Evolutionary conservation across 2,113 vertebrate genomes (phyloP).

Genomic region (Herpetotheres cachinnans): DNA sequence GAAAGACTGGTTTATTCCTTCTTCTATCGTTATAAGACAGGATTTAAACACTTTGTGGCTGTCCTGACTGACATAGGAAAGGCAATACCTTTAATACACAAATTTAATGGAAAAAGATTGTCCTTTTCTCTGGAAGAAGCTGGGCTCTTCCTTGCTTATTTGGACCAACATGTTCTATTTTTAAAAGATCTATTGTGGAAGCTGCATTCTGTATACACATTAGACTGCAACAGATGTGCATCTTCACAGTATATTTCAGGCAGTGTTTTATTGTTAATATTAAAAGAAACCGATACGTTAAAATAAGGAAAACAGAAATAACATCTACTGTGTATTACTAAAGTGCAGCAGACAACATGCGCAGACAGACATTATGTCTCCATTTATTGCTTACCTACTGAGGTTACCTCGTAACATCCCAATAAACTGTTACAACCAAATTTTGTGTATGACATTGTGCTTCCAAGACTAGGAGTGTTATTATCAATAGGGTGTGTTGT

Average conservation of each 20-base stretch:
- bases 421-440: not conserved
- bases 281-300: not conserved
- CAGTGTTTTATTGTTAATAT: not conserved
- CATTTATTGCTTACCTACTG: not conserved
- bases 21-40: not conserved
- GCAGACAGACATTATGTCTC: not conserved
- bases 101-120: not conserved
- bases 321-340: not conserved
- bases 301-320: conserved; percentile 1
- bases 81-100: not conserved
- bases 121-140: not conserved
- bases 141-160: not conserved
- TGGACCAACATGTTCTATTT: not conserved
- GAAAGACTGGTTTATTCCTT: not conserved
- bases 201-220: not conserved
- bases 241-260: not conserved
- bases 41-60: not conserved
- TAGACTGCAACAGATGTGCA: not conserved
- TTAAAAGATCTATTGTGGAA: not conserved
- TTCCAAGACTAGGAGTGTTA: not conserved
- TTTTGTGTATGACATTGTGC: not conserved
- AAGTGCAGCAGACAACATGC: not conserved
- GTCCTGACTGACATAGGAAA: not conserved
- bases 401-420: not conserved
- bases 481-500: not conserved